Base-by-base conservation (phyloP, 2,888 invertebrate species). In the Eudemis profundana region DNA sequence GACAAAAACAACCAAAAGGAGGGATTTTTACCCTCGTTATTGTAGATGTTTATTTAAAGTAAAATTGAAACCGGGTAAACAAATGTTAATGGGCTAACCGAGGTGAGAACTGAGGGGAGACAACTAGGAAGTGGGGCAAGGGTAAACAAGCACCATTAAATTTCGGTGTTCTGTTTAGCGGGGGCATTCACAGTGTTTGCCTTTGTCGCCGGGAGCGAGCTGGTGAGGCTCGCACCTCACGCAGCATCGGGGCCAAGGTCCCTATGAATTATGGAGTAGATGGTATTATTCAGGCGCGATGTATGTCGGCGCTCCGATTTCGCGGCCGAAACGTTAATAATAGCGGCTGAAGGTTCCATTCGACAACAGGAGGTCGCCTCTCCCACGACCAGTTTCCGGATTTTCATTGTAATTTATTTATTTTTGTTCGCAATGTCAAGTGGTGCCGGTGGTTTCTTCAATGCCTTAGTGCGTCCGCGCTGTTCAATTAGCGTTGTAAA, bases 191-290 rank as follows among this genome's bases (percentile, higher is more conserved):
- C 46, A 36, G 19, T 57, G 40, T 57, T 57, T 57, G 57, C 50
- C 50, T 33, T 56, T 57, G 56, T 63, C 51, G 27, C 60, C 49
- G 61, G 66, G 54, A 61, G 57, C 60, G 68, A 53, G 71, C 73
- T 77, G 78, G 75, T 77, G 75, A 76, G 76, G 70, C 74, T 72
- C 72, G 73, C 74, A 60, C 65, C 65, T 65, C 53, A 77, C 75
- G 75, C 76, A 77, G 78, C 79, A 90, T 86, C 84, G 86, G 81
- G 91, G 90, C 88, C 90, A 90, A 92, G 91, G 90, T 81, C 82
- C 80, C 82, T 81, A 86, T 91, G 90, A 90, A 89, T 91, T 90
- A 92, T 90, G 88, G 89, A 90, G 85, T 86, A 85, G 87, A 90
- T 89, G 88, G 89, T 87, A 88, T 89, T 90, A 90, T 90, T 90